Evolutionary conservation across 2,797 vertebrate genomes (phyloP).

Genomic region (Trichosurus vulpecula): DNA sequence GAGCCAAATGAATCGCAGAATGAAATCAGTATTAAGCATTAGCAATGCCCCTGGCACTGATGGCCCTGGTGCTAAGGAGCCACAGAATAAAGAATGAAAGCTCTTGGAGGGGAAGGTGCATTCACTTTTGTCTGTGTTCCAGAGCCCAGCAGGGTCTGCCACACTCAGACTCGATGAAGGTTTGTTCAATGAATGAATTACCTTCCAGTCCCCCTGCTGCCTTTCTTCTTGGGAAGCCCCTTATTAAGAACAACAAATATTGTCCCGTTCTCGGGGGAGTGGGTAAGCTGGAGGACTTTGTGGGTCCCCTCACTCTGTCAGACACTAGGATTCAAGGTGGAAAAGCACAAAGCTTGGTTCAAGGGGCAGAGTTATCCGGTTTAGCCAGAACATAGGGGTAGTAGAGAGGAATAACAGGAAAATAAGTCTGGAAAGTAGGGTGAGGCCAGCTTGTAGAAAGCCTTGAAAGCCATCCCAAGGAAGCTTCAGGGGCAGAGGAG

Average conservation of each 20-base stretch:
- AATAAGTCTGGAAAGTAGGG: background rate
- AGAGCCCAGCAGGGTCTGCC: background rate
- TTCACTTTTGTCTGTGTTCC: background rate
- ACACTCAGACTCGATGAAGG: background rate
- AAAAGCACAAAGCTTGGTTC: background rate
- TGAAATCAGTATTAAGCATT: background rate
- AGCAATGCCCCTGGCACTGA: background rate
- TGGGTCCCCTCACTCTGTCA: background rate
- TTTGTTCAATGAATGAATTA: accelerated
- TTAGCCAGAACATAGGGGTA: background rate
- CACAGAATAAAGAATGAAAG: background rate
- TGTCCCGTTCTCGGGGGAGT: background rate
- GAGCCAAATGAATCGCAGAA: background rate
- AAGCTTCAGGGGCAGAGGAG: background rate
- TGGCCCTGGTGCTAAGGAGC: background rate
- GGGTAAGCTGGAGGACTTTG: background rate
- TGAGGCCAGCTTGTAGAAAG: background rate
- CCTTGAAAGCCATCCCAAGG: background rate
- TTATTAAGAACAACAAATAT: background rate
- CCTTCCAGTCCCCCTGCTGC: background rate
- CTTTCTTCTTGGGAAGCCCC: background rate
- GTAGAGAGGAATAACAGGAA: background rate
- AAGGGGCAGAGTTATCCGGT: background rate
- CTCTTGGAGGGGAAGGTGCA: background rate
- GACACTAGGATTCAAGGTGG: background rate